Evolutionary conservation across 2,113 vertebrate species (phyloP).

Genomic region (Dicerorhinus sumatrensis): DNA sequence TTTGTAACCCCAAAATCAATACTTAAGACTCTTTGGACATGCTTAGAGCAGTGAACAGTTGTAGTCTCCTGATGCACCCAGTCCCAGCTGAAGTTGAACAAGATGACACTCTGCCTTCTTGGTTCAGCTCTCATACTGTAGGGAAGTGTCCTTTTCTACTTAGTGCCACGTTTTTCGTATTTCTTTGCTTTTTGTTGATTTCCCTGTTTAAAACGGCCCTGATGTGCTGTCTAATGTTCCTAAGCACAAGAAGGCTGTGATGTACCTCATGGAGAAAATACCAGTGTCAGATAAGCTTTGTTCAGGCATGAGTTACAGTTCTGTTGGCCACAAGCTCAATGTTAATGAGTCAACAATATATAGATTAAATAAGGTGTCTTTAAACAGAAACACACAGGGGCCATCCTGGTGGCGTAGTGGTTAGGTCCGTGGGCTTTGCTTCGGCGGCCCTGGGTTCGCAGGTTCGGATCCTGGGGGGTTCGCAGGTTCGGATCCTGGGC

Average conservation of each 20-base stretch:
- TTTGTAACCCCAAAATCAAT: neutral
- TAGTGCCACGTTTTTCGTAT: neutral
- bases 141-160: neutral
- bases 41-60: neutral
- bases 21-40: neutral
- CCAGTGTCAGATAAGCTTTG: fast-evolving
- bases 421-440: too few species aligned
- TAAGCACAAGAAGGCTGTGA: neutral
- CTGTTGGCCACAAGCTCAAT: neutral
- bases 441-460: too few species aligned
- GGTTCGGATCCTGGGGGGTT: too few species aligned
- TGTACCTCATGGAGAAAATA: neutral
- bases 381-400: neutral
- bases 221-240: neutral
- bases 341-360: neutral
- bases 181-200: neutral
- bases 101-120: neutral
- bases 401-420: too few species aligned
- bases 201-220: neutral
- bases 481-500: too few species aligned
- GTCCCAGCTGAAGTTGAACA: neutral
- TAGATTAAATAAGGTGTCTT: neutral
- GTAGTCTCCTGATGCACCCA: neutral
- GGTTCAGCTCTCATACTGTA: neutral
- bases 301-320: neutral